Percentiles rank a stretch among this genome's conserved stretches.
These are phyloP conservation scores for Gymnoscopelus microlampas DNA, from an alignment of 2,797 vertebrate genomes.

Conservation along the genomic window DNA sequence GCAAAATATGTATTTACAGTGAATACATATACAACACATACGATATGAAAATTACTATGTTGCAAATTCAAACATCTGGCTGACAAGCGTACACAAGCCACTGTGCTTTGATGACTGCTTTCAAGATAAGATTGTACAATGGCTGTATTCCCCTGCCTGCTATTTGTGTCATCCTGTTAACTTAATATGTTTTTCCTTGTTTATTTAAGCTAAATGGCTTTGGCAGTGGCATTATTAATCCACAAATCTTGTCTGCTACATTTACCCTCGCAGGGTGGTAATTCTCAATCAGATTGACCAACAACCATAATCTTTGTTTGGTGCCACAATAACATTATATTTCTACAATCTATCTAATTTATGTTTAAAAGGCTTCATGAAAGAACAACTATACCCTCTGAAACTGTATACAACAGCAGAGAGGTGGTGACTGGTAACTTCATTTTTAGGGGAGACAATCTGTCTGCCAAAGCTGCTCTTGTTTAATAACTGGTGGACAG, in stretches of 20 bases:
- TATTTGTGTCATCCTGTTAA: slow-evolving; percentile 47
- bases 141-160: slow-evolving; percentile 19
- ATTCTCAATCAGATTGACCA: not conserved
- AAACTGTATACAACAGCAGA: slow-evolving; percentile 35
- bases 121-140: slow-evolving; percentile 8
- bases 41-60: too few species aligned
- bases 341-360: not conserved
- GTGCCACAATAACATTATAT: not conserved
- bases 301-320: not conserved
- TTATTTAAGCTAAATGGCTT: slow-evolving; percentile 37
- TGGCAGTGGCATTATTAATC: not conserved
- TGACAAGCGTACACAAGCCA: slow-evolving; percentile 14
- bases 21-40: too few species aligned
- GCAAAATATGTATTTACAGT: too few species aligned
- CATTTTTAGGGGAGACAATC: slow-evolving; percentile 35
- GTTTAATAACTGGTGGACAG: slow-evolving; percentile 52
- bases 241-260: too few species aligned
- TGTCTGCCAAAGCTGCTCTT: slow-evolving; percentile 43
- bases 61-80: not conserved
- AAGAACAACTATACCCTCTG: not conserved
- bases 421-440: slow-evolving; percentile 48
- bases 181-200: slow-evolving; percentile 25
- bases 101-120: slow-evolving; percentile 17
- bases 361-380: slow-evolving; percentile 1
- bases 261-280: too few species aligned